Conservation (phyloP, 2,797 vertebrate genomes). For the Cossypha dichroa region DNA sequence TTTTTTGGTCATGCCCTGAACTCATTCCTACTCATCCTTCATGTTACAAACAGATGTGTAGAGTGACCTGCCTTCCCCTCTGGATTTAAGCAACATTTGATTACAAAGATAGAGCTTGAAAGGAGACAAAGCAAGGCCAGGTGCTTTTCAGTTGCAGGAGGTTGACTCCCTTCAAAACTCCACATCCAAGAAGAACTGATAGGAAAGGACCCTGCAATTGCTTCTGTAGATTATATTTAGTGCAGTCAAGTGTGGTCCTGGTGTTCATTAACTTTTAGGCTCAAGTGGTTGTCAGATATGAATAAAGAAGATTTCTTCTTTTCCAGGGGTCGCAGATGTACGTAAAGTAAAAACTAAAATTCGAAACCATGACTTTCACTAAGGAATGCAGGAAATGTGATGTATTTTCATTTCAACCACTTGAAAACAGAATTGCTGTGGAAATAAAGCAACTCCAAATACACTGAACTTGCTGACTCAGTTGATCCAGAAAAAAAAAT, state of each 20-base stretch:
- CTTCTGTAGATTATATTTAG: neutral
- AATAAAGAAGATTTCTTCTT: neutral
- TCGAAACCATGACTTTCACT: neutral
- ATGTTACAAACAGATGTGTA: rapidly evolving
- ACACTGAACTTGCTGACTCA: constrained; percentile 37
- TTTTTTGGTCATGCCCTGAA: neutral
- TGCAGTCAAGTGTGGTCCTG: neutral
- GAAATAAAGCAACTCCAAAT: constrained; percentile 17
- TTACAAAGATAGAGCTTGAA: neutral
- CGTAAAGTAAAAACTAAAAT: neutral
- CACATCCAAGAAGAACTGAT: neutral
- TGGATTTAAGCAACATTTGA: neutral
- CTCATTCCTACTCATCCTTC: neutral
- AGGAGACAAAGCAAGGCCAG: neutral
- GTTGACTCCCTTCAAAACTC: neutral
- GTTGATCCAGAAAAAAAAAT: neutral
- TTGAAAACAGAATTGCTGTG: constrained; percentile 45
- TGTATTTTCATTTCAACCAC: constrained; percentile 20
- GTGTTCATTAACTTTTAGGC: neutral
- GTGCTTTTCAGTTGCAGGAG: neutral
- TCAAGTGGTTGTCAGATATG: neutral
- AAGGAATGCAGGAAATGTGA: constrained; percentile 43
- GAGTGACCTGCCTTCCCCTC: neutral
- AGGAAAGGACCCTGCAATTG: neutral
- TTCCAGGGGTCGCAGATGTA: neutral